Percentiles rank a stretch among this genome's conserved stretches.
Conservation (phyloP, 2,113 vertebrate genomes). For the Cyanocitta stelleri region DNA sequence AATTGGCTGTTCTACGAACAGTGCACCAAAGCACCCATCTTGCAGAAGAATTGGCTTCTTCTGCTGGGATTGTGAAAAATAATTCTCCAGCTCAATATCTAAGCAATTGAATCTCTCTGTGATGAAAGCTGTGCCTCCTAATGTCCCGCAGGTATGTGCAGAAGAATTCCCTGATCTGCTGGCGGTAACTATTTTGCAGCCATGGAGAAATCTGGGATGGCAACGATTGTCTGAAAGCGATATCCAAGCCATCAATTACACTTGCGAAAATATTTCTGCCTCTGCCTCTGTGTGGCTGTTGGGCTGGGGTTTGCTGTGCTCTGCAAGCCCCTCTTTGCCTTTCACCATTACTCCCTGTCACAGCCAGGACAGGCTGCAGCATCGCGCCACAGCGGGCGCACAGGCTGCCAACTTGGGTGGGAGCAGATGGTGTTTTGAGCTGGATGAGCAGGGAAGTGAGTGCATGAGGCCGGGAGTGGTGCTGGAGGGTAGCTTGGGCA, state of each 20-base stretch:
- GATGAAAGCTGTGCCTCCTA: background rate
- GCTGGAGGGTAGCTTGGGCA: background rate
- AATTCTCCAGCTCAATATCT: background rate
- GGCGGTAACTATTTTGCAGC: accelerated
- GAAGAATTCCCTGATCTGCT: background rate
- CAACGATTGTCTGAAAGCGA: accelerated
- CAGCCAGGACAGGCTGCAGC: accelerated
- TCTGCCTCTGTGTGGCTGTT: background rate
- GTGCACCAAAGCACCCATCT: background rate
- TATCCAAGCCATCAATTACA: background rate
- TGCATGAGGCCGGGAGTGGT: background rate
- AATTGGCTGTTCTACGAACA: background rate
- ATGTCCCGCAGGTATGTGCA: accelerated
- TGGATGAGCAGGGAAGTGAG: accelerated
- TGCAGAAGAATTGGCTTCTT: background rate
- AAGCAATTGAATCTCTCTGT: background rate
- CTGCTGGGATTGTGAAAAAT: background rate
- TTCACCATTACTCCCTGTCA: accelerated
- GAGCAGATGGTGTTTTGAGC: background rate
- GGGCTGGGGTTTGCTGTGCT: background rate
- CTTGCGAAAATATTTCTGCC: background rate
- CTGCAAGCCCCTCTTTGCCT: background rate
- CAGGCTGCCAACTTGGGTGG: background rate
- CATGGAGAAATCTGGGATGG: background rate
- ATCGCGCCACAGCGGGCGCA: accelerated